phyloP scores from a whole-genome alignment of 2,888 invertebrate species.

The Pseudococcus viburni region DNA sequence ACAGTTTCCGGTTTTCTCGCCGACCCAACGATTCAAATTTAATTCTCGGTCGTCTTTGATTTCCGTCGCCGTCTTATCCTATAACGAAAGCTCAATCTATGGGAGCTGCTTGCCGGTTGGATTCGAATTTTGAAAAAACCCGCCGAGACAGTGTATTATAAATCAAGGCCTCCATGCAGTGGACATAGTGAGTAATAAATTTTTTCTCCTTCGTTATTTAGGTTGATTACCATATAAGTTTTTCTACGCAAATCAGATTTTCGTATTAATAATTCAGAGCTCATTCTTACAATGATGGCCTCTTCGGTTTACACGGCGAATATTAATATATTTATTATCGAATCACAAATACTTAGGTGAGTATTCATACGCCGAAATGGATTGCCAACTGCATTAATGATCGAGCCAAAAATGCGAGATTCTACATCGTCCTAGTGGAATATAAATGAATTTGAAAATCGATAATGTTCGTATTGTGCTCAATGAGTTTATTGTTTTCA shows the following conservation, averaged over 20 bases:
- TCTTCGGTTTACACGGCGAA: slow-evolving; percentile 30
- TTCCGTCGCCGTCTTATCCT: neutral
- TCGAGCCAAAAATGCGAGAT: slow-evolving; percentile 52
- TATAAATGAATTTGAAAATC: slow-evolving; percentile 60
- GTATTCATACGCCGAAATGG: slow-evolving; percentile 40
- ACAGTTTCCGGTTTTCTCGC: slow-evolving; percentile 40
- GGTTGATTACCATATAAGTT: slow-evolving; percentile 60
- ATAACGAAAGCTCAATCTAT: slow-evolving; percentile 1
- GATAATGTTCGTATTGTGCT: slow-evolving; percentile 28
- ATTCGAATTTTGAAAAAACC: slow-evolving; percentile 2
- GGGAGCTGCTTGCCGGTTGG: neutral
- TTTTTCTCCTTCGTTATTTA: slow-evolving; percentile 58
- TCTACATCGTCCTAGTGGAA: slow-evolving; percentile 4
- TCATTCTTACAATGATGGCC: slow-evolving; percentile 43
- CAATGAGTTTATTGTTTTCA: slow-evolving; percentile 53
- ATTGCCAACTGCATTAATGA: slow-evolving; percentile 38
- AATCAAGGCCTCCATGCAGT: slow-evolving; percentile 44
- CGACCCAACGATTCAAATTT: slow-evolving; percentile 21
- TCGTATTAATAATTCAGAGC: slow-evolving; percentile 32
- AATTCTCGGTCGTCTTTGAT: neutral
- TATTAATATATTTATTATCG: slow-evolving; percentile 50
- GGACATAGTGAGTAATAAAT: slow-evolving; percentile 44
- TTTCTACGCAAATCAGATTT: slow-evolving; percentile 58
- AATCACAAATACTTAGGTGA: slow-evolving; percentile 49
- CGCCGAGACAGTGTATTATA: neutral